Percentiles rank a stretch among this genome's conserved stretches.
Evolutionary conservation across 2,888 invertebrate species (phyloP).

Genomic region (Ectobius pallidus): DNA sequence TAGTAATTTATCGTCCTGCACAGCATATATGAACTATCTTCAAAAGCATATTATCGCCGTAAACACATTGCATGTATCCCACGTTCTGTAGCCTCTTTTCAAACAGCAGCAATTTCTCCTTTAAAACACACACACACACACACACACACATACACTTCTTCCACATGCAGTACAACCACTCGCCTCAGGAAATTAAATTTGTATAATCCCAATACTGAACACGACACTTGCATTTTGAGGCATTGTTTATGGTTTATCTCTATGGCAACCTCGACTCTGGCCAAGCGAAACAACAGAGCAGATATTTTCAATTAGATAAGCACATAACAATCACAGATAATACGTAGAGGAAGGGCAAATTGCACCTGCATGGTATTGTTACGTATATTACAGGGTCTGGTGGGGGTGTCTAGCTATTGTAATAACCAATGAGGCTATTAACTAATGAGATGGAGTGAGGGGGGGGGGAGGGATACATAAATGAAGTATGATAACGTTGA

Average conservation of each 20-base stretch:
- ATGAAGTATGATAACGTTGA: background rate
- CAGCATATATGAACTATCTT: no score
- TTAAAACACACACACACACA: no score
- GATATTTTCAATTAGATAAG: conserved; percentile 36
- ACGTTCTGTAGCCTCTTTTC: background rate
- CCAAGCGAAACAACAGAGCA: background rate
- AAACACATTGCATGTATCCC: background rate
- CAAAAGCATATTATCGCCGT: no score
- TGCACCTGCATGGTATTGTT: background rate
- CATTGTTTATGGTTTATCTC: conserved; percentile 22
- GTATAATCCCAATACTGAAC: conserved; percentile 50
- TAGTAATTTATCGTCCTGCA: no score
- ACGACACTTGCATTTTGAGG: conserved; percentile 48
- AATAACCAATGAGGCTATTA: background rate
- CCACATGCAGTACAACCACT: background rate
- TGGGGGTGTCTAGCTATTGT: no score
- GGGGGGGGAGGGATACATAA: background rate
- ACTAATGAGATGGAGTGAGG: background rate
- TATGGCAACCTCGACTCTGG: background rate
- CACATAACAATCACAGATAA: conserved; percentile 2
- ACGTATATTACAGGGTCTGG: no score
- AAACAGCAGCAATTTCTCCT: background rate
- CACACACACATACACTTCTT: background rate
- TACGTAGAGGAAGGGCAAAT: background rate
- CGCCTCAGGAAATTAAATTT: conserved; percentile 54